These are phyloP conservation scores for Monochamus saltuarius DNA, from an alignment of 1,140 invertebrate genomes.

Conservation along the genomic window DNA sequence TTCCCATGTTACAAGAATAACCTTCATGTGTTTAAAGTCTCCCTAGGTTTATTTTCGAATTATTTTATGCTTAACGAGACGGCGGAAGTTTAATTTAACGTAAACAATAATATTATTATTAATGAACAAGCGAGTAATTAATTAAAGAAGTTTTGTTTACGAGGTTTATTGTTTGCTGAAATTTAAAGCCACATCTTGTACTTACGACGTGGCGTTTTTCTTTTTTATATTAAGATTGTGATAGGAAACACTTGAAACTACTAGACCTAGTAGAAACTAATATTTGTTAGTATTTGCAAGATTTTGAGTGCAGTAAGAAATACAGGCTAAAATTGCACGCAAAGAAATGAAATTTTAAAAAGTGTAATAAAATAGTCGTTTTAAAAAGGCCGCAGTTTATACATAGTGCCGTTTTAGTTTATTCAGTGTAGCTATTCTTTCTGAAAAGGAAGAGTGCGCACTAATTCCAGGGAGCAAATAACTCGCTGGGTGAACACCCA, in stretches of 20 bases:
- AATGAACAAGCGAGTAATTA: no score
- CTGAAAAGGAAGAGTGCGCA: conserved; percentile 33
- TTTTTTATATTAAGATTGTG: no score
- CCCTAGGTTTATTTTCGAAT: conserved; percentile 4
- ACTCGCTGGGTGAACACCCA: conserved; percentile 36
- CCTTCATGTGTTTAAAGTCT: conserved; percentile 2
- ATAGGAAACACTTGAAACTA: no score
- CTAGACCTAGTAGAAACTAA: no score
- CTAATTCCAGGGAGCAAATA: conserved; percentile 39
- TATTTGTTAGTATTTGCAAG: no score
- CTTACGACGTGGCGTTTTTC: not conserved
- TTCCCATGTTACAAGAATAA: conserved; percentile 9
- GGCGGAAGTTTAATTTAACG: not conserved
- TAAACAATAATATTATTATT: no score
- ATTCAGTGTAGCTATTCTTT: conserved; percentile 34
- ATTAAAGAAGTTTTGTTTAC: no score
- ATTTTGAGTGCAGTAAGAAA: no score
- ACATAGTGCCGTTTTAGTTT: conserved; percentile 24
- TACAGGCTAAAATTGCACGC: conserved; percentile 7
- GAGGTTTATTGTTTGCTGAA: no score
- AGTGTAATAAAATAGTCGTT: conserved; percentile 23
- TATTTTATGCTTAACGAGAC: not conserved
- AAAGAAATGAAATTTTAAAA: conserved; percentile 17
- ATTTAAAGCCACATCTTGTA: conserved; percentile 14
- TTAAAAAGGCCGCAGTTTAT: no score